These are phyloP conservation scores for Eubucco bourcierii DNA, from an alignment of 2,113 vertebrate genomes.

Conservation along the genomic window DNA sequence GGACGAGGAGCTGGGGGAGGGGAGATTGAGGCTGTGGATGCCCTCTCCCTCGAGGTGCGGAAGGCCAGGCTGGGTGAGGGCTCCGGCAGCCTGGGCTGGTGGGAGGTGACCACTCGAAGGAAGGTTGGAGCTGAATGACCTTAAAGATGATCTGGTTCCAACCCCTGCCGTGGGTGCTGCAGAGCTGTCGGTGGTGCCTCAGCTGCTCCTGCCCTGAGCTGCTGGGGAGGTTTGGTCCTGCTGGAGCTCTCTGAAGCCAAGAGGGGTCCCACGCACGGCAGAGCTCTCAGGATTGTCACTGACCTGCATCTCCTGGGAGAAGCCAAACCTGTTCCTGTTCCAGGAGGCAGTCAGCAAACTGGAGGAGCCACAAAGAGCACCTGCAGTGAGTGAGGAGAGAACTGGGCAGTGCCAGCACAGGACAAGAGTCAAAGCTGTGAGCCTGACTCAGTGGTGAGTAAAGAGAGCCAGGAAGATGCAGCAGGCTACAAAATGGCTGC, in stretches of 20 bases:
- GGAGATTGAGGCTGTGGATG: too few species aligned
- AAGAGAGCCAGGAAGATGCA: not conserved
- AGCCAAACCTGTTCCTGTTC: not conserved
- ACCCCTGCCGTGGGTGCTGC: not conserved
- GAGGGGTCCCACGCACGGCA: not conserved
- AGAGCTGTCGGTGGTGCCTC: not conserved
- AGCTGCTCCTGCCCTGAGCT: not conserved
- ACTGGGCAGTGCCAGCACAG: not conserved
- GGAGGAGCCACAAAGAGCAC: not conserved
- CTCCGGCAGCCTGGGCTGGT: too few species aligned
- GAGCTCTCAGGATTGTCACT: not conserved
- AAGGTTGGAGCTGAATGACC: too few species aligned
- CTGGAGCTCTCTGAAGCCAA: not conserved
- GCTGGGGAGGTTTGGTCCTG: not conserved
- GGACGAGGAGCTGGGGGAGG: too few species aligned
- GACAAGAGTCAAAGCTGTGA: not conserved
- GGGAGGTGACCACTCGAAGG: too few species aligned
- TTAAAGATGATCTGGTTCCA: too few species aligned
- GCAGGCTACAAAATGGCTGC: not conserved
- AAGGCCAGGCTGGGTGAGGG: too few species aligned
- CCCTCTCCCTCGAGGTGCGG: too few species aligned
- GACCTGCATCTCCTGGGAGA: not conserved
- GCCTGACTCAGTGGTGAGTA: slow-evolving; percentile 13
- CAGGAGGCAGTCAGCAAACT: not conserved
- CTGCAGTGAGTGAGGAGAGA: not conserved